Evolutionary conservation across 2,888 invertebrate genomes (phyloP).

Genomic region (Nycteola revayana): DNA sequence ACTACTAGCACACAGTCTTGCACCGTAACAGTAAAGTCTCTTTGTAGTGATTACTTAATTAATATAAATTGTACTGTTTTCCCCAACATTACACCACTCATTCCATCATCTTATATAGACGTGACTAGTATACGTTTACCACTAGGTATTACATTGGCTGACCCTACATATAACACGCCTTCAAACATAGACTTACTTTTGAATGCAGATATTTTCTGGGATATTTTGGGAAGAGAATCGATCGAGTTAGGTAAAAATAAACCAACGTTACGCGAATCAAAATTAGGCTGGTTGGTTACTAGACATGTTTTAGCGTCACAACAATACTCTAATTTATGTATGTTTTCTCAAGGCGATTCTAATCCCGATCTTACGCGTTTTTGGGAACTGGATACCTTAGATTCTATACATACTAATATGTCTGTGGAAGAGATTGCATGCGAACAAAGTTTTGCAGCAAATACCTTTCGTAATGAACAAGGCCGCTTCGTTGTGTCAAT

Average conservation of each 20-base stretch:
- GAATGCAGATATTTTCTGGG: constrained; percentile 26
- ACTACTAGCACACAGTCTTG: constrained; percentile 17
- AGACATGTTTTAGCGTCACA: background rate
- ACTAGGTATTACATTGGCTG: constrained; percentile 14
- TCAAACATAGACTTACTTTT: constrained; percentile 20
- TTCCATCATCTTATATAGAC: constrained; percentile 13
- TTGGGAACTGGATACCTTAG: background rate
- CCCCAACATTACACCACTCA: background rate
- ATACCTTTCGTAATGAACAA: constrained; percentile 3
- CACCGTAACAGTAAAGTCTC: constrained; percentile 8
- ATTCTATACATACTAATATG: background rate
- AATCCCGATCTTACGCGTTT: constrained; percentile 1
- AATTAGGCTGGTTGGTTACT: constrained; percentile 13
- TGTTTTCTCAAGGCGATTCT: background rate
- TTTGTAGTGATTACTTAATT: constrained; percentile 9
- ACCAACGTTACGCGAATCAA: constrained; percentile 20
- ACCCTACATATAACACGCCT: constrained; percentile 24
- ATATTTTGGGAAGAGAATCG: constrained; percentile 11
- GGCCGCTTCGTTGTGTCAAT: constrained; percentile 6
- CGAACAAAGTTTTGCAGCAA: background rate
- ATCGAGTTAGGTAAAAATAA: constrained; percentile 8
- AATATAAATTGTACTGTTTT: constrained; percentile 12
- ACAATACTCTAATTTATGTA: background rate
- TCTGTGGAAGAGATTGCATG: background rate
- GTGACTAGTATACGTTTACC: constrained; percentile 17